A percentile compares a stretch with the other conserved stretches of the same genome.
These are phyloP conservation scores for Cromileptes altivelis DNA, from an alignment of 2,113 vertebrate species.

Conservation along the genomic window DNA sequence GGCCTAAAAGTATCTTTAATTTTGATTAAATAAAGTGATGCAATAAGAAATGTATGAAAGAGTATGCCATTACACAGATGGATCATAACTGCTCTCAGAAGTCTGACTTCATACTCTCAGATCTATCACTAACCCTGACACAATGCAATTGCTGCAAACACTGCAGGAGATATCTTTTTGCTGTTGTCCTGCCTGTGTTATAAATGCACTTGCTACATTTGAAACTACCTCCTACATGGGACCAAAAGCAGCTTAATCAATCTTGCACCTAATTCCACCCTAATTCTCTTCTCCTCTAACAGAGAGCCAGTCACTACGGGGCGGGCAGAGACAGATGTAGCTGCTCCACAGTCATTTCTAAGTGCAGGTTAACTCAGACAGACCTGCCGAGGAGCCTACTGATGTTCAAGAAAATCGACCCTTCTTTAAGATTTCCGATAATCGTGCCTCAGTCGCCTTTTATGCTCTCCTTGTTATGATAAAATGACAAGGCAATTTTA, in stretches of 20 bases:
- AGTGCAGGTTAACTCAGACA: conserved; percentile 37
- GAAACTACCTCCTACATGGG: conserved; percentile 48
- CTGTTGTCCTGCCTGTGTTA: conserved; percentile 53
- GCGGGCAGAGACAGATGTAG: conserved; percentile 65
- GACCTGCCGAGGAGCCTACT: conserved; percentile 34
- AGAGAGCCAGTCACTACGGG: conserved; percentile 42
- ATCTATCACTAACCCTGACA: conserved; percentile 9
- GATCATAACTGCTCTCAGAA: background rate
- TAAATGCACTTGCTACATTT: conserved; percentile 47
- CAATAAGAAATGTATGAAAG: conserved; percentile 6
- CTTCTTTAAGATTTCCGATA: conserved; percentile 44
- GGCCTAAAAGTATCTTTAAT: conserved; percentile 11
- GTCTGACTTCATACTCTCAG: background rate
- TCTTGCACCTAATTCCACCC: conserved; percentile 59
- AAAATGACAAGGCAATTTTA: conserved; percentile 53
- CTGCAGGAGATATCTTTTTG: conserved; percentile 33
- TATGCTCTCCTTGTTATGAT: conserved; percentile 39
- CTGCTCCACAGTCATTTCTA: conserved; percentile 57
- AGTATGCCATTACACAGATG: background rate
- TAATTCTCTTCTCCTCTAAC: conserved; percentile 52
- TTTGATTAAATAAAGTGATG: conserved; percentile 16
- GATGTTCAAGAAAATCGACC: conserved; percentile 45
- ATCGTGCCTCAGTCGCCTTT: conserved; percentile 17
- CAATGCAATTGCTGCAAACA: conserved; percentile 5
- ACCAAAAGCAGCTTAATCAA: conserved; percentile 65